phyloP scores from a whole-genome alignment of 2,113 vertebrate genomes.

The Cottus gobio region DNA sequence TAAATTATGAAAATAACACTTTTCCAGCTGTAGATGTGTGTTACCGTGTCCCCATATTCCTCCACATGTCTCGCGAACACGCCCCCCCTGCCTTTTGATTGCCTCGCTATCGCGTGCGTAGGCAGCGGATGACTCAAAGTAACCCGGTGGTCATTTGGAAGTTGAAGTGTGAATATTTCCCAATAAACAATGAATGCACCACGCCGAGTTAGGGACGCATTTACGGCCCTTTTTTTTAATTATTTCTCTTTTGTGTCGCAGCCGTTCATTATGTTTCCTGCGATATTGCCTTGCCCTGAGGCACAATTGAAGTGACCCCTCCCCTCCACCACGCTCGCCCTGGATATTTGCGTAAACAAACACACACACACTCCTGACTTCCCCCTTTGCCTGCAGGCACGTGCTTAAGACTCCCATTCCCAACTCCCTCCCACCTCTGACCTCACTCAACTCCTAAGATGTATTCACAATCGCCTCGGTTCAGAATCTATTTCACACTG shows the following conservation, averaged over 20 bases:
- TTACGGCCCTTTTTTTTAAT: constrained; percentile 32
- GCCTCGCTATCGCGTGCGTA: constrained; percentile 32
- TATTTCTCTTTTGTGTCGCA: constrained; percentile 48
- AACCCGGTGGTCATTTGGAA: constrained; percentile 66
- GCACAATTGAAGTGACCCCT: not conserved
- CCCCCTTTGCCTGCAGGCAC: constrained; percentile 23
- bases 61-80: constrained; percentile 30
- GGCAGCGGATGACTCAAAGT: constrained; percentile 14
- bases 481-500: constrained; percentile 61
- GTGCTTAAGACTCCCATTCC: constrained; percentile 12
- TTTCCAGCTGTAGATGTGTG: constrained; percentile 50
- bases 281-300: constrained; percentile 66
- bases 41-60: constrained; percentile 38
- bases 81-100: constrained; percentile 60
- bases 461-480: constrained; percentile 48
- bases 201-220: constrained; percentile 40
- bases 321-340: not conserved
- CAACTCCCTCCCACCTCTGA: constrained; percentile 44
- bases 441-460: constrained; percentile 36
- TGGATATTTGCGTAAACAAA: constrained; percentile 51
- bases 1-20: constrained; percentile 76
- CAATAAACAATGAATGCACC: constrained; percentile 60
- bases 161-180: constrained; percentile 70
- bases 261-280: constrained; percentile 45
- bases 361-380: constrained; percentile 22